A percentile compares a stretch with the other conserved stretches of the same genome.
These are phyloP conservation scores for Plagodis dolabraria DNA, from an alignment of 2,888 invertebrate genomes.

Conservation along the genomic window DNA sequence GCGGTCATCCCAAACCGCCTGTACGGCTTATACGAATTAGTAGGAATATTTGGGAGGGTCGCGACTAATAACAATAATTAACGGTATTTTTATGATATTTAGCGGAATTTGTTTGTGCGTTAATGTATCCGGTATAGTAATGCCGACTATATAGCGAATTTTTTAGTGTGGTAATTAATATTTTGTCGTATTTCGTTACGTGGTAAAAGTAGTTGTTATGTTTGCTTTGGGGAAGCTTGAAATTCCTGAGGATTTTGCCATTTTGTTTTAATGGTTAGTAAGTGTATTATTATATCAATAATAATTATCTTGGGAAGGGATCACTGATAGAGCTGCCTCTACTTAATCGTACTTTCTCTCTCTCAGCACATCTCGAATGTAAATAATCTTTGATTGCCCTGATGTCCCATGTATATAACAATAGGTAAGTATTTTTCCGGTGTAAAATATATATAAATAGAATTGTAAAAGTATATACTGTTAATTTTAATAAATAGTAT, in stretches of 20 bases:
- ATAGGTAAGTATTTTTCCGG: slow-evolving; percentile 14
- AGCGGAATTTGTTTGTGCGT: slow-evolving; percentile 52
- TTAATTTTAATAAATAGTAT: slow-evolving; percentile 1
- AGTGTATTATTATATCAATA: neutral
- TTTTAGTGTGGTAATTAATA: slow-evolving; percentile 78
- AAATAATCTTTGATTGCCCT: slow-evolving; percentile 21
- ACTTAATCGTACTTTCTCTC: neutral
- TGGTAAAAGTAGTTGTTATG: slow-evolving; percentile 75
- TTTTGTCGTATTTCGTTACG: slow-evolving; percentile 71
- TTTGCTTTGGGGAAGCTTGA: slow-evolving; percentile 63
- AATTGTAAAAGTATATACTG: slow-evolving; percentile 1
- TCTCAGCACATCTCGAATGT: slow-evolving; percentile 10
- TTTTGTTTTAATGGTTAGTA: slow-evolving; percentile 5
- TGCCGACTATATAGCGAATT: slow-evolving; percentile 74
- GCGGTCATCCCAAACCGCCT: slow-evolving; percentile 56
- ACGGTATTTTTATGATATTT: slow-evolving; percentile 28
- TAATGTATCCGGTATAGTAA: slow-evolving; percentile 51
- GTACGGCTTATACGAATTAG: slow-evolving; percentile 67
- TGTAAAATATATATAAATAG: slow-evolving; percentile 8
- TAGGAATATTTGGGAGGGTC: slow-evolving; percentile 55
- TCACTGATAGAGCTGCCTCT: slow-evolving; percentile 1
- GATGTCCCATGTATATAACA: slow-evolving; percentile 35
- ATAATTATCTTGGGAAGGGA: slow-evolving; percentile 2
- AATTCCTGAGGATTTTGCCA: slow-evolving; percentile 48
- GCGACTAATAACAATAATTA: slow-evolving; percentile 52